phyloP scores from a whole-genome alignment of 2,113 vertebrate genomes.

The Myotis yumanensis region DNA sequence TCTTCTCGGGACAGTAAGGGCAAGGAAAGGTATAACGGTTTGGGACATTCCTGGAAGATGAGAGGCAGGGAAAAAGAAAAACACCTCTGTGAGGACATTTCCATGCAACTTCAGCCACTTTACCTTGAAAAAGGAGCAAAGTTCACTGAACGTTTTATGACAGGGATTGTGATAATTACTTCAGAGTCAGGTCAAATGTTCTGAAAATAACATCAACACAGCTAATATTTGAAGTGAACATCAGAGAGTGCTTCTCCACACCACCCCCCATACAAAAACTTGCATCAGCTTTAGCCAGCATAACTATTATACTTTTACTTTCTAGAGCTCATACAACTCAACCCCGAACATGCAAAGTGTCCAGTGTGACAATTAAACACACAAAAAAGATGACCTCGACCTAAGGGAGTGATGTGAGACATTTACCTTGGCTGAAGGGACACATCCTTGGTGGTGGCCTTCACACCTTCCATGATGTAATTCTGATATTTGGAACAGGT shows the following conservation, averaged over 20 bases:
- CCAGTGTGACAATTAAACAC: neutral
- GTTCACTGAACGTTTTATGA: neutral
- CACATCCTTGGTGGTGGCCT: conserved; percentile 91
- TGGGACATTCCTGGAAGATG: conserved; percentile 88
- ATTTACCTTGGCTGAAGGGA: conserved; percentile 89
- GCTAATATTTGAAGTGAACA: neutral
- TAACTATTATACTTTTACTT: neutral
- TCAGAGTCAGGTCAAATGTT: neutral
- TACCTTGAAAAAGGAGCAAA: neutral
- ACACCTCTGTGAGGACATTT: neutral
- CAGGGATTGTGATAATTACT: neutral
- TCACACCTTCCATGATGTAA: conserved; percentile 95
- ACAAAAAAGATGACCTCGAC: neutral
- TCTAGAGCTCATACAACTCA: neutral
- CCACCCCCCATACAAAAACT: neutral
- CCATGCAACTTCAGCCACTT: neutral
- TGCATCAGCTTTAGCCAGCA: neutral
- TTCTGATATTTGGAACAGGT: conserved; percentile 95
- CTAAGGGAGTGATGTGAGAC: neutral
- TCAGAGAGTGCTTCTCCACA: neutral
- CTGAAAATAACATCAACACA: neutral
- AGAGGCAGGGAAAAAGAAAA: neutral
- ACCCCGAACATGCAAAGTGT: neutral
- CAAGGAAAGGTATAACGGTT: conserved; percentile 98
- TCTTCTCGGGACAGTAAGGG: conserved; percentile 94